Conservation (phyloP, 2,888 invertebrate genomes). For the Monochamus alternatus region DNA sequence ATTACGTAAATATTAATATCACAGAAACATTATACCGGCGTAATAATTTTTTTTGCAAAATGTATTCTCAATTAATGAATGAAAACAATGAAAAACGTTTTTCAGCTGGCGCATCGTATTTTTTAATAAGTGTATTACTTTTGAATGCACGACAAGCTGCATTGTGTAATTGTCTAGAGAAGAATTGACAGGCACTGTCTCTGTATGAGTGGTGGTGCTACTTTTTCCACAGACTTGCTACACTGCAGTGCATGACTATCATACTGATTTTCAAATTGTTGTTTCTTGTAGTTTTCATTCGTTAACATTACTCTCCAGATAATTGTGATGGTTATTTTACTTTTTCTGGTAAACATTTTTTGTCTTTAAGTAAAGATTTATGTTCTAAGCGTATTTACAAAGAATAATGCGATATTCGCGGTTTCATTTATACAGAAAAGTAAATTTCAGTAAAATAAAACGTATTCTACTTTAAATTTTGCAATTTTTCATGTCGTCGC, state of each 20-base stretch:
- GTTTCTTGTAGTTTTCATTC: constrained; percentile 43
- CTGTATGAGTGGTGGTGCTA: constrained; percentile 41
- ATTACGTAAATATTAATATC: not conserved
- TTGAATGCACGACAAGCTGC: constrained; percentile 29
- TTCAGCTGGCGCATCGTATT: not conserved
- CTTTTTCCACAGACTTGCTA: constrained; percentile 37
- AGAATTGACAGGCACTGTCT: constrained; percentile 42
- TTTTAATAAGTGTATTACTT: constrained; percentile 25
- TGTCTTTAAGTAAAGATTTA: constrained; percentile 15
- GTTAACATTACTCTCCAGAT: constrained; percentile 43
- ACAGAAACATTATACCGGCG: not conserved
- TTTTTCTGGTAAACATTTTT: constrained; percentile 37
- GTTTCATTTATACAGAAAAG: not conserved
- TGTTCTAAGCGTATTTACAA: not conserved
- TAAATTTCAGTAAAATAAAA: not conserved
- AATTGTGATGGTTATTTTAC: constrained; percentile 43
- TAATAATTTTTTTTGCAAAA: not conserved
- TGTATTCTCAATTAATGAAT: not conserved
- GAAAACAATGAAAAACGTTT: not conserved
- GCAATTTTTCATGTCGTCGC: too few species aligned
- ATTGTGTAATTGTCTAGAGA: constrained; percentile 42
- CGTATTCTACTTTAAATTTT: too few species aligned
- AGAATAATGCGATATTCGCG: not conserved
- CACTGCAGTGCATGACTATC: constrained; percentile 42
- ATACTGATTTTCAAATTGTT: constrained; percentile 43